These are phyloP conservation scores for Zeuzera pyrina DNA, from an alignment of 2,888 invertebrate species.

Conservation along the genomic window DNA sequence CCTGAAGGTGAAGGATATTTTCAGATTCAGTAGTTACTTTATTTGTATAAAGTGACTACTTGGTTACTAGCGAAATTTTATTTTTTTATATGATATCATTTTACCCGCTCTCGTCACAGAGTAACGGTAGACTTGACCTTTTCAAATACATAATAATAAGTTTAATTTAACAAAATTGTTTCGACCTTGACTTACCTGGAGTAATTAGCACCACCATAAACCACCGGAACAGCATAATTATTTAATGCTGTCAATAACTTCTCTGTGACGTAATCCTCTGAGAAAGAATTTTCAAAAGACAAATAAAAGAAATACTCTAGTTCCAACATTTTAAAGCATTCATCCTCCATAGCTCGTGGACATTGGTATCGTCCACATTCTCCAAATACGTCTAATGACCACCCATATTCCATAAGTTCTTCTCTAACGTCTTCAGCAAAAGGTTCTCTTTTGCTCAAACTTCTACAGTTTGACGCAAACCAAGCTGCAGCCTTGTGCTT, in stretches of 20 bases:
- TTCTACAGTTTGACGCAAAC: conserved; percentile 32
- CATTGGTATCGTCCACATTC: conserved; percentile 28
- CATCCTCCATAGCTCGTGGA: conserved; percentile 15
- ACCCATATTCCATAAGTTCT: conserved; percentile 21
- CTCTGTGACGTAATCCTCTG: conserved; percentile 41
- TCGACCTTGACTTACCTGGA: conserved; percentile 22
- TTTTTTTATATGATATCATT: too few species aligned
- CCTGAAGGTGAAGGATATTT: too few species aligned
- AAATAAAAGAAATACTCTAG: conserved; percentile 40
- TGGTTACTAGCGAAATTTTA: too few species aligned
- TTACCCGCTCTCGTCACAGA: too few species aligned
- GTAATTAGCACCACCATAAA: conserved; percentile 76
- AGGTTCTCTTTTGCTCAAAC: conserved; percentile 20
- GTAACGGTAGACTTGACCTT: too few species aligned
- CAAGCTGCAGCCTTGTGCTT: conserved; percentile 35
- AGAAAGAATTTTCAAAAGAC: conserved; percentile 36
- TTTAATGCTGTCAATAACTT: conserved; percentile 44
- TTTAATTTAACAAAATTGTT: background rate
- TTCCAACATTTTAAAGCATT: conserved; percentile 23
- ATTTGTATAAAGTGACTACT: too few species aligned
- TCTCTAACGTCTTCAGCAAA: conserved; percentile 18
- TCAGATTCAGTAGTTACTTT: too few species aligned
- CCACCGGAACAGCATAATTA: conserved; percentile 75
- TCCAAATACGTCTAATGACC: conserved; percentile 33
- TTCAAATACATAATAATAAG: too few species aligned